These are phyloP conservation scores for Acipenser oxyrinchus DNA, from an alignment of 2,797 vertebrate species.

Conservation along the genomic window DNA sequence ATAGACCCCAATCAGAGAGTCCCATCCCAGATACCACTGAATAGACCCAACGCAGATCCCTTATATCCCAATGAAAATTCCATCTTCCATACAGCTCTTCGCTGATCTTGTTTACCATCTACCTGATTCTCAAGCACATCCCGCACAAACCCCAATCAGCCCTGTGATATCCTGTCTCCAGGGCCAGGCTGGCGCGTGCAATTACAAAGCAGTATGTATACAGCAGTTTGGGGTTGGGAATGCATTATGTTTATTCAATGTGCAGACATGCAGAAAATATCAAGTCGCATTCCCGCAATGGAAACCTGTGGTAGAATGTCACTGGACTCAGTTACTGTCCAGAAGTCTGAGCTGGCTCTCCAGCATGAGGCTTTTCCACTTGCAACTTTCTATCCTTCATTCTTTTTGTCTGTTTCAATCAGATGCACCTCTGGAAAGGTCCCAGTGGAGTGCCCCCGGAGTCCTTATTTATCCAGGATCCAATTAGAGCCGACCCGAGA, in stretches of 20 bases:
- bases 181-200: no score
- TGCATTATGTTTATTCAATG: no score
- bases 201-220: no score
- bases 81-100: no score
- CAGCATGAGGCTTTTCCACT: neutral
- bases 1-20: neutral
- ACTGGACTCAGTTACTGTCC: neutral
- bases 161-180: no score
- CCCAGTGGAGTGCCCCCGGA: constrained; percentile 7
- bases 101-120: no score
- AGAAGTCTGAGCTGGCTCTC: neutral
- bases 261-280: no score
- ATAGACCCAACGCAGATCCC: neutral
- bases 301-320: no score
- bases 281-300: no score
- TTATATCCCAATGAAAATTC: neutral
- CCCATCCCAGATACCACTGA: neutral
- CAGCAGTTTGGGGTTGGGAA: no score
- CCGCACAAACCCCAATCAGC: no score
- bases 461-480: constrained; percentile 18
- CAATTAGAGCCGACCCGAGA: constrained; percentile 17
- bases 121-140: no score
- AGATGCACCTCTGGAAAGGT: constrained; percentile 5
- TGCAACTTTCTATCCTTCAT: neutral
- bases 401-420: constrained; percentile 2